Conservation (phyloP, 2,113 vertebrate species). For the Amphiprion percula region DNA sequence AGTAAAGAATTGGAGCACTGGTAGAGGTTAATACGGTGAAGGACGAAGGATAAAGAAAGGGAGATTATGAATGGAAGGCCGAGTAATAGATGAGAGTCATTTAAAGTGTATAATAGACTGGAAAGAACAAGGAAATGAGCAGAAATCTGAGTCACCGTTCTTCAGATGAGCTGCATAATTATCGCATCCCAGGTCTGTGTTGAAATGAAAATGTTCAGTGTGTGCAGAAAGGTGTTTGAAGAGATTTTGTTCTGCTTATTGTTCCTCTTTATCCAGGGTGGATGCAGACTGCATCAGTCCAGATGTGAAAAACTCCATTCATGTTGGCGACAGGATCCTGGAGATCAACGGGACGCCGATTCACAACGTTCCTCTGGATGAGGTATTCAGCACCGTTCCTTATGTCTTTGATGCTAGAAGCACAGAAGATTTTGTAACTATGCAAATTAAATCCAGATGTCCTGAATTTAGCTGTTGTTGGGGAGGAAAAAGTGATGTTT, state of each 20-base stretch:
- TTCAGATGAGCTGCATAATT: slow-evolving; percentile 34
- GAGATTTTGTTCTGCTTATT: background rate
- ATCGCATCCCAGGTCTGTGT: slow-evolving; percentile 16
- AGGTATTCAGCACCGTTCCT: slow-evolving; percentile 82
- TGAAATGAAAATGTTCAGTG: background rate
- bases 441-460: too few species aligned
- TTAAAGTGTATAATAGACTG: slow-evolving; percentile 39
- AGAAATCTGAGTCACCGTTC: slow-evolving; percentile 11
- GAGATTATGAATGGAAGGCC: slow-evolving; percentile 6
- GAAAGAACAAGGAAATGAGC: slow-evolving; percentile 32
- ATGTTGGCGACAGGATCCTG: slow-evolving; percentile 94
- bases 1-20: background rate
- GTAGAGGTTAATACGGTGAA: slow-evolving; percentile 3
- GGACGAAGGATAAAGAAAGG: background rate
- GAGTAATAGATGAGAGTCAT: slow-evolving; percentile 37
- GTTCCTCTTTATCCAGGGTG: slow-evolving; percentile 79
- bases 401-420: background rate
- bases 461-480: too few species aligned
- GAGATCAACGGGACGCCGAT: slow-evolving; percentile 98
- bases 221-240: slow-evolving; percentile 7
- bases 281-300: slow-evolving; percentile 95
- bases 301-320: slow-evolving; percentile 97
- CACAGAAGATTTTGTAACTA: background rate
- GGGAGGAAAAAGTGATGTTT: background rate
- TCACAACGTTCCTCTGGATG: slow-evolving; percentile 93